Evolutionary conservation across 2,113 vertebrate species (phyloP), one percentile per base, ranked within the genome.

Genomic region (Erythrocercus mccallii): DNA sequence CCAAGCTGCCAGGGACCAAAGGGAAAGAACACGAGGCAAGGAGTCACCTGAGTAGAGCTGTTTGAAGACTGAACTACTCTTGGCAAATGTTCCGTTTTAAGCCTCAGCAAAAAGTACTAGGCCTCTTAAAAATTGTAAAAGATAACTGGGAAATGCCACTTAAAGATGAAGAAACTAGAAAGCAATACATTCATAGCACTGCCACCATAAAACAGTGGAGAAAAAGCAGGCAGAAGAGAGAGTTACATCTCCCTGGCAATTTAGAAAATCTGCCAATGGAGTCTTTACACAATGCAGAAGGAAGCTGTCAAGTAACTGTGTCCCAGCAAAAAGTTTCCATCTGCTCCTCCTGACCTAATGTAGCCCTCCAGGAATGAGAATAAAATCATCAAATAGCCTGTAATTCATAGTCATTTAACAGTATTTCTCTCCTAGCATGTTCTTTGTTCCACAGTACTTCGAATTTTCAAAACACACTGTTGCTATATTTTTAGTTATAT

Each of bases 261-360:
- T 68, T 12, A 80, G 54, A 89, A 64, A 54, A 85, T 65, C 81
- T 93, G 84, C 61, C 92, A 87, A 30, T 93, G 70, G 73, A 79
- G 78, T 12, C 88, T 88, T 80, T 62, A 86, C 69, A 57, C 8
- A 51, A 50, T 74, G 83, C 96, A 96, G 93, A 94, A 92, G 85
- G 86, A 95, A 96, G 78, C 74, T 93, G 88, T 82, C 85, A 90
- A 90, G 76, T 76, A 79, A 80, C 88, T 69, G 57, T 54, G 68
- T 77, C 94, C 88, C n/a, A 92, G 90, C 57, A 93, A 94, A 93
- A 90, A 94, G 42, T 88, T 83, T 92, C 85, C 92, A 90, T 80
- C 88, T 93, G 85, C 85, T 93, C 47, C 51, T 92, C 58, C 76
- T 84, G 76, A 68, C 64, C 76, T 72, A 68, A 60, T 21, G 33